These are phyloP conservation scores for Rhipidura dahli DNA, from an alignment of 2,113 vertebrate genomes.

Conservation along the genomic window DNA sequence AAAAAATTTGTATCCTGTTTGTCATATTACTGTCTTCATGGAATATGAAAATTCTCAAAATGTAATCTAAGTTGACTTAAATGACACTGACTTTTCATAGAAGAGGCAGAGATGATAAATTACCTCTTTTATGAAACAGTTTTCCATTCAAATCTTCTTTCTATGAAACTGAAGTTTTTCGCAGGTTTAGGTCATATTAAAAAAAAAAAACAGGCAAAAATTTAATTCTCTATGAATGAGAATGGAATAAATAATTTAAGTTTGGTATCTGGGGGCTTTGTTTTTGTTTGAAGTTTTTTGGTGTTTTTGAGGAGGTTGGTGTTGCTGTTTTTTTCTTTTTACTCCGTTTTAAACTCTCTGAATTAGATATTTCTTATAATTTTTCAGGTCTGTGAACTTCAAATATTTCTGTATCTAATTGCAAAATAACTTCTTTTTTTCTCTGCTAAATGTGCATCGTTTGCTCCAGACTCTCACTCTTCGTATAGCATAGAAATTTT, in stretches of 20 bases:
- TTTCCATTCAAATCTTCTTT: not conserved
- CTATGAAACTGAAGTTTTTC: not conserved
- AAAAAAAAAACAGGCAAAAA: not conserved
- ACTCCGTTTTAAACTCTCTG: not conserved
- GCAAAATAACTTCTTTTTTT: not conserved
- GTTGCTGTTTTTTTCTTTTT: not conserved
- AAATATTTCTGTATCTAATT: not conserved
- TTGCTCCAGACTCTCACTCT: not conserved
- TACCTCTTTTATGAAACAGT: not conserved
- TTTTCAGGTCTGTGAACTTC: not conserved
- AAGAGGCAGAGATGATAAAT: not conserved
- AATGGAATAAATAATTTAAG: not conserved
- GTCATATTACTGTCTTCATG: not conserved
- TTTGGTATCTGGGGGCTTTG: not conserved
- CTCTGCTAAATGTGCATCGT: not conserved
- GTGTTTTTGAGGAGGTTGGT: fast-evolving
- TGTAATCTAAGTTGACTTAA: not conserved
- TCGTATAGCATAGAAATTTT: not conserved
- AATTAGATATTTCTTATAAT: not conserved
- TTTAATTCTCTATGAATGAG: not conserved
- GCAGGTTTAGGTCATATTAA: not conserved
- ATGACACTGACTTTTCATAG: not conserved
- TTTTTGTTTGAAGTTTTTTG: not conserved
- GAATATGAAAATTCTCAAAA: not conserved
- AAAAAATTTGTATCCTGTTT: not conserved